Base-by-base conservation (phyloP, 1,140 invertebrate genomes). In the Battus philenor region DNA sequence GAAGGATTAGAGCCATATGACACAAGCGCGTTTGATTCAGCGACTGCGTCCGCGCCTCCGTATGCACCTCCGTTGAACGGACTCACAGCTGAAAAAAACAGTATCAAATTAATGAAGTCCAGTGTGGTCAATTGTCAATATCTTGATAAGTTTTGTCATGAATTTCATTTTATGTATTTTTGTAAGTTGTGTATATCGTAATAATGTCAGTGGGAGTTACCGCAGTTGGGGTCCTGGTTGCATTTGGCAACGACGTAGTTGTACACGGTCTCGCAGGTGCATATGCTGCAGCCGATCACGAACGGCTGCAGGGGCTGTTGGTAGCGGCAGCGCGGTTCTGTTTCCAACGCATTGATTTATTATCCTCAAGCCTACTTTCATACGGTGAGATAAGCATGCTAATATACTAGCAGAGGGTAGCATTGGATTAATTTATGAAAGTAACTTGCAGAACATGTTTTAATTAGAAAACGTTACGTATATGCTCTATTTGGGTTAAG, bases 301-400 rank as follows among this genome's bases (percentile, higher is more conserved):
- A 61, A 68, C 2, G 48, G 22, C 50, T 61, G 45, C 20, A 52
- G 41, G 1, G 64, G 64, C 5, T 30, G 13, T 12, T 43, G 49
- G 34, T 54, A 50, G 5, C 60, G 58, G 31, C 64, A 68, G 33
- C 46, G 64, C 4, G 60, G 60, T 20, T 68, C 64, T 68, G n/a
- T n/a, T n/a, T n/a, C n/a, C n/a, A n/a, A n/a, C n/a, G n/a, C n/a
- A n/a, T n/a, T n/a, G n/a, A n/a, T n/a, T n/a, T n/a, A n/a, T n/a
- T n/a, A n/a, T n/a, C n/a, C n/a, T n/a, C n/a, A n/a, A n/a, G n/a
- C n/a, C n/a, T n/a, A n/a, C n/a, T n/a, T n/a, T n/a, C n/a, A n/a
- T n/a, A n/a, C n/a, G n/a, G n/a, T n/a, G n/a, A n/a, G n/a, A n/a
- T n/a, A n/a, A n/a, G n/a, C n/a, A n/a, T n/a, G n/a, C n/a, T n/a